Base-by-base conservation (phyloP, 2,113 vertebrate species). In the Isichthys henryi region DNA sequence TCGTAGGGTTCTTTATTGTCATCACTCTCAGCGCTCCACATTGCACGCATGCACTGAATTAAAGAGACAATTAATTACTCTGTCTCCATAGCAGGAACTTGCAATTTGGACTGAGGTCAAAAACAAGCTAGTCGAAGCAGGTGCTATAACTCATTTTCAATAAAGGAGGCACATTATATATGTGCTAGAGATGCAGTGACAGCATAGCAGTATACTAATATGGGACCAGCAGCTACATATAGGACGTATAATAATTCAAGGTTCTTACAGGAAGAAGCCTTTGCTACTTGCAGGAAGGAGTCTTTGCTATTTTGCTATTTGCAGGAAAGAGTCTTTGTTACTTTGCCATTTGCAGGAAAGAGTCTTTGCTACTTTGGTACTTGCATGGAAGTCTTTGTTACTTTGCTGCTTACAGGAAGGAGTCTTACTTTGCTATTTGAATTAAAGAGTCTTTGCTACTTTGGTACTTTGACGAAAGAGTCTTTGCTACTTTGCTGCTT, bases 101-200 rank as follows among this genome's bases (percentile, higher is more conserved):
- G 31, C 74, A 43, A 77, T 80, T 80, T 80, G 74, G 74, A 80
- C 31, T 35, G 35, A 80, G 74, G 74, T 80, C 31, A 80, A 80
- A 80, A 80, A 80, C 31, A 80, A 19, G 74, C 35, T 19, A 17
- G 74, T 80, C 5, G 13, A 80, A 80, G 74, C 13, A 0, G 35
- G 27, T 80, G 74, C 74, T 17, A 80, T 80, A 80, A 80, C 31
- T 80, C 74, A 80, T 80, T 43, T 43, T 80, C 74, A 80, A 19
- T 80, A 43, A 80, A 80, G 74, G 74, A 80, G 74, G 74, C n/a
- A 80, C 74, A 43, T 70, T 70, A 70, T 80, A 80, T 80, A 43
- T 80, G 35, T 80, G 74, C 17, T 0, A 21, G 35, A 43, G 5
- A 80, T 8, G 35, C 74, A 80, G 35, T 80, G 74, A 80, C 31